These are phyloP conservation scores for Capricornis sumatraensis DNA, from an alignment of 2,113 vertebrate species.

Conservation along the genomic window DNA sequence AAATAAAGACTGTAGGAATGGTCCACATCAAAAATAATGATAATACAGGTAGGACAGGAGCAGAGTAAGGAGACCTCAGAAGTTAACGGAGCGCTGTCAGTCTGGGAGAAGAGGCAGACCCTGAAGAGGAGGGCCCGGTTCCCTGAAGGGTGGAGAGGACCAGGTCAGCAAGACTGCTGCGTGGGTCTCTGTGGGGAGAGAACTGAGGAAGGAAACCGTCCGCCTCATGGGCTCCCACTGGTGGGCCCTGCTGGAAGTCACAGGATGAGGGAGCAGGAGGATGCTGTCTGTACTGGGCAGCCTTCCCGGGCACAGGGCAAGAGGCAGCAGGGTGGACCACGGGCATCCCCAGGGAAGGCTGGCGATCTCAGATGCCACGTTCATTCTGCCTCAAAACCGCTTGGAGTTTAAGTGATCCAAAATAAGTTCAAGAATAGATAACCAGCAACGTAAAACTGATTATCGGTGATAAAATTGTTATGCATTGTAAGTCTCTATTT, in stretches of 20 bases:
- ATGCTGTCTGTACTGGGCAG: neutral
- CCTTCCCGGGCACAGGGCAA: neutral
- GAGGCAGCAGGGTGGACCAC: neutral
- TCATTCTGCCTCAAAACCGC: neutral
- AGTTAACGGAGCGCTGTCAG: neutral
- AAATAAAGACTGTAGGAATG: neutral
- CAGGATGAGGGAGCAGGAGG: accelerated
- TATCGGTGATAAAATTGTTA: neutral
- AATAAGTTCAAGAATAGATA: neutral
- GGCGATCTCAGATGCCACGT: neutral
- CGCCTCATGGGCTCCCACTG: neutral
- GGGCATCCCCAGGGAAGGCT: neutral
- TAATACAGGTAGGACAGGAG: neutral
- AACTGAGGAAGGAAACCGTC: neutral
- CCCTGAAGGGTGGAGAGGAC: neutral
- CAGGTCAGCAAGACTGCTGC: neutral
- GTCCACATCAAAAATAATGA: neutral
- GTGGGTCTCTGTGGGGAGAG: neutral
- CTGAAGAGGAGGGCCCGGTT: neutral
- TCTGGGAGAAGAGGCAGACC: neutral
- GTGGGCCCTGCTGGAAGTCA: neutral
- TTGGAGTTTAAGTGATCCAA: neutral
- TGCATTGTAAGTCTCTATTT: neutral
- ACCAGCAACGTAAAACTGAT: neutral
- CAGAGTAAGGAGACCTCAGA: neutral